Conservation (phyloP, 2,113 vertebrate species). For the Arothron firmamentum region DNA sequence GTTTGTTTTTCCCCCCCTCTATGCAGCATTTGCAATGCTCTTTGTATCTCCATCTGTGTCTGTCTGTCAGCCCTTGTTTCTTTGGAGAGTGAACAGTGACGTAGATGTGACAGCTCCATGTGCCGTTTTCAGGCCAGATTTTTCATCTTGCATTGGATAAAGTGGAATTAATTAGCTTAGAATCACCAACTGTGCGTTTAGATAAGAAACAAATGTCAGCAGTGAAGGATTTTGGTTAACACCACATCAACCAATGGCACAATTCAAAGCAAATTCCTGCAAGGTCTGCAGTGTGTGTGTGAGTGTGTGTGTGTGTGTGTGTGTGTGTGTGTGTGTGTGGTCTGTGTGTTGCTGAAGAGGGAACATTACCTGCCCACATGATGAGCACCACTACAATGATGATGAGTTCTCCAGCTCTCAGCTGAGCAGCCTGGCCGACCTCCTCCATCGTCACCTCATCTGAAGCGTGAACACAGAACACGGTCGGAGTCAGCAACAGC, state of each 20-base stretch:
- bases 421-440: constrained; percentile 83
- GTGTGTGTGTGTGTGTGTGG: not conserved
- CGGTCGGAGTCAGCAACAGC: constrained; percentile 1
- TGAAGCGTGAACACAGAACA: constrained; percentile 51
- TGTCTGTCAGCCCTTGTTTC: not conserved
- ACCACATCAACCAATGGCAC: no score
- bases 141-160: constrained; percentile 29
- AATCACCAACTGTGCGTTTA: no score
- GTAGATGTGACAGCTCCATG: not conserved
- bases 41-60: constrained; percentile 21
- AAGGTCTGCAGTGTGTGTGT: not conserved
- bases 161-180: not conserved
- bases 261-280: no score
- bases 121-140: constrained; percentile 24
- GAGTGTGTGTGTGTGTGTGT: no score
- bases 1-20: constrained; percentile 3
- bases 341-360: not conserved
- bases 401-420: constrained; percentile 88
- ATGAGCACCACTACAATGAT: constrained; percentile 94
- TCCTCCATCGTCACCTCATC: constrained; percentile 96
- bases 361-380: constrained; percentile 91
- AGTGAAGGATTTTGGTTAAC: not conserved
- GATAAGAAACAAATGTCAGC: not conserved
- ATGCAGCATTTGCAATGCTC: constrained; percentile 1
- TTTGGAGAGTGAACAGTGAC: no score